Base-by-base conservation (phyloP, 2,797 vertebrate genomes). In the Platyrinchus mystaceus region DNA sequence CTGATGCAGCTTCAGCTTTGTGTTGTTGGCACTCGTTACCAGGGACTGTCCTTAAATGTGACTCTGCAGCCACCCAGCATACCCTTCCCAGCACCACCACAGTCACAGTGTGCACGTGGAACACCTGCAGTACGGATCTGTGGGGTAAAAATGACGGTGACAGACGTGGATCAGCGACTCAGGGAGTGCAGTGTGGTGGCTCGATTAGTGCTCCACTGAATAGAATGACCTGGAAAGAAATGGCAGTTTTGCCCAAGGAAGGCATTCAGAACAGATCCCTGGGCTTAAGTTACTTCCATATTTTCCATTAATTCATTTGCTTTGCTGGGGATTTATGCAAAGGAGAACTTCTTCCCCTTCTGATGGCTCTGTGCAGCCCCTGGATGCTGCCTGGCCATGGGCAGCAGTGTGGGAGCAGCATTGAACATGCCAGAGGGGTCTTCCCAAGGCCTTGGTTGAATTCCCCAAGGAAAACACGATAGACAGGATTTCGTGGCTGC, bases 341-440 rank as follows among this genome's bases (percentile, higher is more conserved):
- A 28, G 13, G 30, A 9, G 3, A 23, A 16, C 18, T 69, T 24
- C 30, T 32, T 53, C 6, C 21, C 11, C 28, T 62, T 67, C 52
- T 49, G 46, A 3, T 2, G 46, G 53, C 52, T 79, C 34, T 34
- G 24, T 14, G 67, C 36, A 58, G 53, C 56, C 53, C 58, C 56
- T 28, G 58, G 17, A 3, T 28, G 5, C 77, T 71, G 66, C 66
- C 79, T 23, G 70, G 69, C 23, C 0, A 0, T 14, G 37, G 39
- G 66, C 60, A 69, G 75, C 67, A 17, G 2, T 3, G 18, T 1
- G 1, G 13, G 46, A 47, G 2, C 5, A 20, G 20, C 6, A 15
- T 23, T 19, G 7, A 16, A 56, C 9, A 4, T 0, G 0, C 26
- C 3, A 0, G 0, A 1, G 28, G 34, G 18, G 4, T 17, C 32